Conservation (phyloP, 1,140 invertebrate species). For the Popillia japonica region DNA sequence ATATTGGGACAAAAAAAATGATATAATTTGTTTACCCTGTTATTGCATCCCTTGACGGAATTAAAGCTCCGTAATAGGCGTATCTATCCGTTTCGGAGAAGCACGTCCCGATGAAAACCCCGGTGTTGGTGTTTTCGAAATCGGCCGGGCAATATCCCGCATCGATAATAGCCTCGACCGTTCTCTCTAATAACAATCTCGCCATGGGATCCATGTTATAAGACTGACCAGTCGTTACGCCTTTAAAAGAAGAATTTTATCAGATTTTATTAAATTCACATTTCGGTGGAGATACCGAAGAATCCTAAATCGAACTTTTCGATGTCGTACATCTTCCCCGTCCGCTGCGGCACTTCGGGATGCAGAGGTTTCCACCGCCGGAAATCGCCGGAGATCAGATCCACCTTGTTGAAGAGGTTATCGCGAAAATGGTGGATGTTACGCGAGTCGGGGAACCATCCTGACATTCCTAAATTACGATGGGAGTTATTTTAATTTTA, state of each 20-base stretch:
- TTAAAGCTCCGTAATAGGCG: not conserved
- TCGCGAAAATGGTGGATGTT: constrained; percentile 80
- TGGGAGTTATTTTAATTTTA: not conserved
- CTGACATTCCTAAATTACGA: constrained; percentile 70
- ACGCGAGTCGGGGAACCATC: constrained; percentile 84
- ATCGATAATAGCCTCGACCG: constrained; percentile 87
- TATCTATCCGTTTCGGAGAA: constrained; percentile 74
- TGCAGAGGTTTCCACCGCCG: constrained; percentile 73
- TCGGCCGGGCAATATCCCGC: constrained; percentile 72
- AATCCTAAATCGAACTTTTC: constrained; percentile 83
- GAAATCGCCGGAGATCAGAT: constrained; percentile 81
- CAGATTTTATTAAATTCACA: not conserved
- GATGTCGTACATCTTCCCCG: constrained; percentile 81
- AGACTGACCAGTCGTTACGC: constrained; percentile 65
- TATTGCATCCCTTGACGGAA: not conserved
- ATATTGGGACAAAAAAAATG: too few relatives aligned
- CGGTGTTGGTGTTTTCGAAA: constrained; percentile 74
- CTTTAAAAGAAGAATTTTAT: constrained; percentile 6
- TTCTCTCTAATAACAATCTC: constrained; percentile 80
- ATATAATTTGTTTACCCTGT: not conserved
- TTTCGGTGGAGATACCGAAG: constrained; percentile 65
- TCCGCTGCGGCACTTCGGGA: constrained; percentile 73
- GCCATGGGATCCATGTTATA: constrained; percentile 90
- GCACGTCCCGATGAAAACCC: constrained; percentile 81
- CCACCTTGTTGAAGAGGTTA: constrained; percentile 80